Percentiles rank a stretch among this genome's conserved stretches.
Evolutionary conservation across 2,888 invertebrate genomes (phyloP).

Genomic region (Prosapia bicincta): DNA sequence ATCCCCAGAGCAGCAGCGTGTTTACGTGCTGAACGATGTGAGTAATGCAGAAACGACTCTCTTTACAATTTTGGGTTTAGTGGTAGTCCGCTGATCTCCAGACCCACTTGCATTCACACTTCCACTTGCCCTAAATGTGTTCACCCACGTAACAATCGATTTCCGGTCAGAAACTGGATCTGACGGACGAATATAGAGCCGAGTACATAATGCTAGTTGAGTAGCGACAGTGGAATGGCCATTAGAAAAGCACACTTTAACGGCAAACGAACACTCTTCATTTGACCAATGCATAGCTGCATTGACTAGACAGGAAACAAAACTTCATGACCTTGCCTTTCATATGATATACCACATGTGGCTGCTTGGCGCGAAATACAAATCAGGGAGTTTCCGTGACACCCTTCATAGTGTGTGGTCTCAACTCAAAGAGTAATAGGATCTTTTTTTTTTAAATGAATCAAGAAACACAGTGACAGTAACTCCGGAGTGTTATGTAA

Average conservation of each 20-base stretch:
- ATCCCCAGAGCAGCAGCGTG: conserved; percentile 40
- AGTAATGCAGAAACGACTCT: conserved; percentile 34
- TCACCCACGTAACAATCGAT: conserved; percentile 37
- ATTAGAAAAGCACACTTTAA: not conserved
- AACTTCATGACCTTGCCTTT: not conserved
- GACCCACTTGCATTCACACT: too few species aligned
- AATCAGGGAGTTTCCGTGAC: not conserved
- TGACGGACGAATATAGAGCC: not conserved
- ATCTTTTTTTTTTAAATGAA: too few species aligned
- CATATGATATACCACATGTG: not conserved
- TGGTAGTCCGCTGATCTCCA: conserved; percentile 38
- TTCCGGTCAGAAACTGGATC: not conserved
- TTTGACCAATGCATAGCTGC: not conserved
- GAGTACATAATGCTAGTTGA: not conserved
- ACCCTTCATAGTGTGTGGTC: not conserved
- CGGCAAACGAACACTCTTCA: not conserved
- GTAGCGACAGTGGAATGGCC: not conserved
- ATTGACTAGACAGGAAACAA: not conserved
- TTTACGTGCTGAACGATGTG: conserved; percentile 38
- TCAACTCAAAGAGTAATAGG: too few species aligned
- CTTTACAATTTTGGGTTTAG: conserved; percentile 38
- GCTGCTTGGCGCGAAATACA: not conserved
- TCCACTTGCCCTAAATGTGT: conserved; percentile 36
- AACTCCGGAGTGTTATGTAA: too few species aligned
- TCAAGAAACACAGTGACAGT: too few species aligned